phyloP scores from a whole-genome alignment of 2,888 invertebrate species.

The Phytoseiulus persimilis region DNA sequence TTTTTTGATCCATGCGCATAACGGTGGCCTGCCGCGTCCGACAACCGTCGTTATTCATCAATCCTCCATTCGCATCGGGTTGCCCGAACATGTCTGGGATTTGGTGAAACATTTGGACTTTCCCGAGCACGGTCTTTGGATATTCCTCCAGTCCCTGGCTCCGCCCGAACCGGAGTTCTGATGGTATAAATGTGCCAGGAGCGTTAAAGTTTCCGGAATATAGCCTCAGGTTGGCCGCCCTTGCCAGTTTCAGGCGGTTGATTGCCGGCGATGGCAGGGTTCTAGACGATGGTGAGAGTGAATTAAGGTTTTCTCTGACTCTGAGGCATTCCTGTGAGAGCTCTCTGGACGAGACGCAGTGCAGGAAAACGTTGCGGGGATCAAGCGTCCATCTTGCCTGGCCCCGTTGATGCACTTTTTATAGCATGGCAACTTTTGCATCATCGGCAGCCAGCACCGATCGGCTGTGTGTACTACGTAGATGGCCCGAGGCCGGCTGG shows the following conservation, averaged over 20 bases:
- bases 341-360: background rate
- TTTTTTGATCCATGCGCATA: background rate
- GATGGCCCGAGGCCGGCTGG: background rate
- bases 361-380: background rate
- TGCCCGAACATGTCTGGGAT: no score
- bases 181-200: no score
- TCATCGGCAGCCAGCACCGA: background rate
- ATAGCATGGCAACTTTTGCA: slow-evolving; percentile 5
- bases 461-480: background rate
- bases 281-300: no score
- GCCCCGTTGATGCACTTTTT: background rate
- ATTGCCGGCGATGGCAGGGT: no score
- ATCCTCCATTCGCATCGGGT: no score
- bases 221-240: no score
- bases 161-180: no score
- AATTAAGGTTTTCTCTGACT: background rate
- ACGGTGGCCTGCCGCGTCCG: background rate
- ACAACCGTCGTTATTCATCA: background rate
- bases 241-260: no score
- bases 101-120: no score
- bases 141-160: no score
- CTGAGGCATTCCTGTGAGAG: background rate
- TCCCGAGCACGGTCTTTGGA: no score
- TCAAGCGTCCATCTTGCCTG: background rate
- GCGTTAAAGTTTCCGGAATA: no score